A percentile compares a stretch with the other conserved stretches of the same genome.
Conservation (phyloP, 1,140 invertebrate genomes). For the Sminthurides bifidus region DNA sequence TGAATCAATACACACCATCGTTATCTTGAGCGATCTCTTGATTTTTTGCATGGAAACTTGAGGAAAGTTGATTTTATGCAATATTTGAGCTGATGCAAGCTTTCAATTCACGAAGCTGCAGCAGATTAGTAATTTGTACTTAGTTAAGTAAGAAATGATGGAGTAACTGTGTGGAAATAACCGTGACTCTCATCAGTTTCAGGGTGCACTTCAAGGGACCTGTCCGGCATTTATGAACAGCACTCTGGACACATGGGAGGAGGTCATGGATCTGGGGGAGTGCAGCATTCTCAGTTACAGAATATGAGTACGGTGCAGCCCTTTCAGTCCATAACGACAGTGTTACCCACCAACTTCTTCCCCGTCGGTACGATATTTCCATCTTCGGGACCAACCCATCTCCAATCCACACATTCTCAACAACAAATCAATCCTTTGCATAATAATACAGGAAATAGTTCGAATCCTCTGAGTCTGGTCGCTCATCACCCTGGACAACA, state of each 20-base stretch:
- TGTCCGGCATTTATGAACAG: slow-evolving; percentile 19
- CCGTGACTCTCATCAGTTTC: slow-evolving; percentile 29
- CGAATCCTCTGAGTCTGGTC: slow-evolving; percentile 14
- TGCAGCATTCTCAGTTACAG: slow-evolving; percentile 16
- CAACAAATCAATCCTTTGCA: slow-evolving; percentile 8
- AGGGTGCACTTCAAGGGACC: slow-evolving; percentile 26
- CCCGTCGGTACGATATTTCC: slow-evolving; percentile 26
- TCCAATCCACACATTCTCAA: slow-evolving; percentile 12
- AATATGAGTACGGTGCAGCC: slow-evolving; percentile 20
- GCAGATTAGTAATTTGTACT: too few relatives aligned
- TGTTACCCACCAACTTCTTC: slow-evolving; percentile 29
- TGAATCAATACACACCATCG: too few relatives aligned
- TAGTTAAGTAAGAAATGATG: too few relatives aligned
- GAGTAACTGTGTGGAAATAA: too few relatives aligned
- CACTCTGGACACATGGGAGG: slow-evolving; percentile 7
- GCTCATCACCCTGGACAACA: slow-evolving; percentile 6
- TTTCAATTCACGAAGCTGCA: too few relatives aligned
- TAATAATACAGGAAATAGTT: slow-evolving; percentile 7
- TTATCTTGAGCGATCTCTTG: too few relatives aligned
- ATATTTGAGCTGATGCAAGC: too few relatives aligned
- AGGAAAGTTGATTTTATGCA: too few relatives aligned
- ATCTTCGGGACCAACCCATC: slow-evolving; percentile 29
- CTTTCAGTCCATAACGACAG: slow-evolving; percentile 27
- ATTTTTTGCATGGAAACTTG: too few relatives aligned
- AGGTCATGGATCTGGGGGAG: slow-evolving; percentile 2